Evolutionary conservation across 2,888 invertebrate species (phyloP), one percentile per base, ranked within the genome.

Genomic region (Tineola bisselliella): DNA sequence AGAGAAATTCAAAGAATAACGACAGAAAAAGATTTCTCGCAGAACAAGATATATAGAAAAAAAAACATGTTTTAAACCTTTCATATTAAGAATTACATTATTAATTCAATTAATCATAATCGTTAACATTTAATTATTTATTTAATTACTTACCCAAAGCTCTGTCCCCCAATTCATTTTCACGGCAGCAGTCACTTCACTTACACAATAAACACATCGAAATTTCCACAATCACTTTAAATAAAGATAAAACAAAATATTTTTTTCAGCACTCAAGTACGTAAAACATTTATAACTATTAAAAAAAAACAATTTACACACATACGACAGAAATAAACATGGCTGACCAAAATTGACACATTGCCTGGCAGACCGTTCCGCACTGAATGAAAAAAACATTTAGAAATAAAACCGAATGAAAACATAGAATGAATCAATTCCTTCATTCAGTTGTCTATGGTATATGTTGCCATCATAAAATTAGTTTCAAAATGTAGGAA

Each of bases 151-250:
- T 82, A 90, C 90, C 90, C 90, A 90, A 79, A 90, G 89, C 84
- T 90, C 90, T 63, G 89, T 89, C 79, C 90, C 90, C 90, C 90
- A 90, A 84, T 90, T 90, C 89, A 90, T 89, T 84, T 84, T 89
- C 70, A 77, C 79, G 70, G 74, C 71, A 69, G 73, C 72, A 72
- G 73, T 79, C 79, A 77, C 77, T 72, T 77, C 82, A 84, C 77
- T 77, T 71, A 73, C 84, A 84, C 81, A 75, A 73, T 70, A 77
- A 81, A 80, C 81, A 81, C 84, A 86, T 84, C 78, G 80, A 83
- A 77, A 60, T 74, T 74, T 75, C 75, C 84, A 82, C 84, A 74
- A 74, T 68, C 77, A 77, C 77, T 72, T 69, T 61, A 43, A 38
- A n/a, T 75, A 69, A 64, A 65, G 59, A 68, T 72, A 12, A 30